Evolutionary conservation across 2,797 vertebrate species (phyloP).

Genomic region (Pseudocheirus occidentalis): DNA sequence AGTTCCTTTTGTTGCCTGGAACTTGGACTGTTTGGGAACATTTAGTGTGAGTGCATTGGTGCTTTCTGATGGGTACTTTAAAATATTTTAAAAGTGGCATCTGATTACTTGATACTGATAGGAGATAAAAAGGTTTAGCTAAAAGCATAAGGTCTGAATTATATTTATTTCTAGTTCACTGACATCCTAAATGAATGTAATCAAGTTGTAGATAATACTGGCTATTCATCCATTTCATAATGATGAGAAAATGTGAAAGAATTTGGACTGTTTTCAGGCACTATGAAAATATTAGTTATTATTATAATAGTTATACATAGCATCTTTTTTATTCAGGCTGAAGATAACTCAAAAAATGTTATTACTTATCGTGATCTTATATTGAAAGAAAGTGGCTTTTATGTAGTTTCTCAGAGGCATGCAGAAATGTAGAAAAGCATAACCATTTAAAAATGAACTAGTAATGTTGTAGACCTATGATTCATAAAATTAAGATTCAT

Average conservation of each 20-base stretch:
- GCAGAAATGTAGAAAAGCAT: neutral
- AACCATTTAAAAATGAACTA: conserved; percentile 43
- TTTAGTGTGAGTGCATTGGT: conserved; percentile 14
- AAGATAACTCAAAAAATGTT: conserved; percentile 22
- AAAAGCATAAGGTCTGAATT: conserved; percentile 12
- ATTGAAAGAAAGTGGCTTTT: conserved; percentile 33
- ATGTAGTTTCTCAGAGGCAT: neutral
- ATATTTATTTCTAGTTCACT: conserved; percentile 42
- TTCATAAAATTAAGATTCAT: conserved; percentile 46
- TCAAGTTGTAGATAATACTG: conserved; percentile 58
- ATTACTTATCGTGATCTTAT: conserved; percentile 28
- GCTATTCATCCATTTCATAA: conserved; percentile 29
- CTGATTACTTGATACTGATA: neutral
- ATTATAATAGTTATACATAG: conserved; percentile 29
- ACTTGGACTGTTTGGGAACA: conserved; percentile 36
- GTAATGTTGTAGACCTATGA: neutral
- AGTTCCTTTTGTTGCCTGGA: conserved; percentile 50
- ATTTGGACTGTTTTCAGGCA: conserved; percentile 46
- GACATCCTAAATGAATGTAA: conserved; percentile 62
- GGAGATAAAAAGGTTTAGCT: conserved; percentile 12
- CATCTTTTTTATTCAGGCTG: conserved; percentile 18
- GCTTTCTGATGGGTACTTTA: conserved; percentile 19
- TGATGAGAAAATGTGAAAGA: conserved; percentile 60
- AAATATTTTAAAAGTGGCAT: conserved; percentile 46
- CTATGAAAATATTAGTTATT: neutral